These are phyloP conservation scores for Rhodophaea formosa DNA, from an alignment of 2,888 invertebrate species.

Conservation along the genomic window DNA sequence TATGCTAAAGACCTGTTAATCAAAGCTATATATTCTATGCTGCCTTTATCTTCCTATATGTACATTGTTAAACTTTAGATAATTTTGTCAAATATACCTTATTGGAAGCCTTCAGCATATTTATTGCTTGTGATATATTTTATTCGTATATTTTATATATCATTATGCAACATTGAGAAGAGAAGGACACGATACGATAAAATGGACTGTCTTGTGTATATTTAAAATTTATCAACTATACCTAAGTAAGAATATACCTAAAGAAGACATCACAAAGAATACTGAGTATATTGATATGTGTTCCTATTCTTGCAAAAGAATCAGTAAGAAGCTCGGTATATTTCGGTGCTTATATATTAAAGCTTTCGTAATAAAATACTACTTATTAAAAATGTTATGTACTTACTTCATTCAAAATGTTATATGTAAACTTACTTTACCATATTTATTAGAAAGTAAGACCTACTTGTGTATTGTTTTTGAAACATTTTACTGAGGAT, in stretches of 20 bases:
- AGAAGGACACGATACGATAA: neutral
- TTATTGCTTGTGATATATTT: conserved; percentile 12
- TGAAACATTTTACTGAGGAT: conserved; percentile 10
- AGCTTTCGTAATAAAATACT: conserved; percentile 1
- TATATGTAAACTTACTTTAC: neutral
- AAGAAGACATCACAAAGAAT: neutral
- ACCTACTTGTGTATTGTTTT: conserved; percentile 13
- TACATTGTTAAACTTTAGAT: conserved; percentile 18
- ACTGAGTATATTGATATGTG: neutral
- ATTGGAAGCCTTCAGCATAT: conserved; percentile 3
- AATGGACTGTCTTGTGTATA: neutral
- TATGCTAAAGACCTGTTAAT: conserved; percentile 49
- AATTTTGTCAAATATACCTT: conserved; percentile 14
- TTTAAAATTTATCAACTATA: no score
- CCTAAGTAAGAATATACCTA: neutral
- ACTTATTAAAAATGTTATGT: neutral
- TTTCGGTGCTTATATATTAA: conserved; percentile 17
- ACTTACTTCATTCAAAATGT: neutral
- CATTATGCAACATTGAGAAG: neutral
- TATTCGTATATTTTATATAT: neutral
- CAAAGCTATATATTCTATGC: conserved; percentile 51
- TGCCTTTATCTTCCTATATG: conserved; percentile 43
- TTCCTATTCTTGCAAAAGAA: conserved; percentile 2
- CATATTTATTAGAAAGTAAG: conserved; percentile 7
- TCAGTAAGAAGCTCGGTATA: conserved; percentile 1